These are phyloP conservation scores for human DNA, from an alignment of 2,113 vertebrate genomes.

Conservation along the genomic window GRCh38 chr5:94686501-94687000, in stretches of 20 bases:
- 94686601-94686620: constrained; percentile 87
- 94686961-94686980: no score
- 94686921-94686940: no score
- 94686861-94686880: no score
- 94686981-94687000: no score
- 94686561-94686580: constrained; percentile 85
- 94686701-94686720: constrained; percentile 93
- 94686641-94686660: constrained; percentile 92
- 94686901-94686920: no score
- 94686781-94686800: no score
- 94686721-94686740: constrained; percentile 64
- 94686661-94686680: constrained; percentile 85
- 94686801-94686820: no score
- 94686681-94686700: constrained; percentile 81
- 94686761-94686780: constrained; percentile 14
- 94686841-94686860: no score
- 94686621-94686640: constrained; percentile 91
- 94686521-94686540: not conserved
- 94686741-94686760: not conserved
- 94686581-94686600: constrained; percentile 84
- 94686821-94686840: no score
- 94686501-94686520: not conserved
- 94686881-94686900: no score
- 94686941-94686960: no score
- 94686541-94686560: not conserved